Base-by-base conservation (phyloP, 2,888 invertebrate genomes). In the Campoplex capitator region DNA sequence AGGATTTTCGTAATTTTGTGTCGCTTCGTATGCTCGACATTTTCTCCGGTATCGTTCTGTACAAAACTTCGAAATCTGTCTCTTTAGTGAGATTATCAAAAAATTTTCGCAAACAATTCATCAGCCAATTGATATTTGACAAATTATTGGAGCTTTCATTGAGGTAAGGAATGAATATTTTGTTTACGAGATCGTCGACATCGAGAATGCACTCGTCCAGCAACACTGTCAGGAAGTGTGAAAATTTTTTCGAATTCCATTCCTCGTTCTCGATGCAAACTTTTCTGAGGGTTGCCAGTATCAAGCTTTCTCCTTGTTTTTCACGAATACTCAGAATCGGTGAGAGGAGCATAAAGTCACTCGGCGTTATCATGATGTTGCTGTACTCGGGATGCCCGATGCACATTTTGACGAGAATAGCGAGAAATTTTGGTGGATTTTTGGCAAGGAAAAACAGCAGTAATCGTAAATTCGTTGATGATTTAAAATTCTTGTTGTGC, bases 91-190 rank as follows among this genome's bases (percentile, higher is more conserved):
- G 89, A 42, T 35, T 62, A 0, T 65, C 16, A 23, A 85, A 62
- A 13, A 91, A 75, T 56, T 88, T 86, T 18, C 89, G 86, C 58
- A 90, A 73, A 62, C 77, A 89, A 68, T 84, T 89, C 6, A 92
- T 45, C 1, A 91, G n/a, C 2, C 87, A 88, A 16, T 70, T 86
- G 0, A 92, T 11, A 28, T 90, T 92, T 2, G 85, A 75, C 7
- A 71, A 18, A n/a, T 73, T 13, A 32, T 65, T 38, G 1, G 11
- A 6, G 3, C 38, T 58, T 23, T 70, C 67, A 9, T 78, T 56
- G n/a, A 93, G 75, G 35, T 88, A 90, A 0, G 93, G 91, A 48
- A 91, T 88, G 28, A 92, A 91, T 56, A 94, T 88, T 35, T 90
- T 88, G 56, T 91, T 92, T 16, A 93, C 76, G 1, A 93, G 42